Evolutionary conservation across 2,888 invertebrate species (phyloP), one percentile per base, ranked within the genome.

Genomic region (Hofmannophila pseudospretella): DNA sequence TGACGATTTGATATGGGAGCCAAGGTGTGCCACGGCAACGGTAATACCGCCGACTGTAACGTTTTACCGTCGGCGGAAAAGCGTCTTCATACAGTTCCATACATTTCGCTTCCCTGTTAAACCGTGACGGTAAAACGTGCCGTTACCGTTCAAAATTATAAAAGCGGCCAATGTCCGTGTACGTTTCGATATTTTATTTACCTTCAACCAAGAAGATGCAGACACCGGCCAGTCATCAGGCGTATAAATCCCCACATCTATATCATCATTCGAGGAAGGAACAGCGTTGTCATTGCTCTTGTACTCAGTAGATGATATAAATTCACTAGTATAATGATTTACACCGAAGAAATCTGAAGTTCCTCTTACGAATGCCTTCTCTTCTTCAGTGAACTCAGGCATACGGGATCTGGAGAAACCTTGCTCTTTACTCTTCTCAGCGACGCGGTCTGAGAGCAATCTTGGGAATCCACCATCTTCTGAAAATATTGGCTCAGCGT

Each of bases 311-410:
- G 67, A 67, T 0, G 69, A 67, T 5, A 70, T 36, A 2, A 64
- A 20, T 0, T 1, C 51, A 0, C 87, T 66, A 0, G 91, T 89
- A 59, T 94, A 95, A 40, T 91, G 89, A 55, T 94, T 94, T 2
- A 94, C 74, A 1, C 93, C 80, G 10, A 80, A 68, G 55, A 81
- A 85, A 42, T 84, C 84, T 0, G 54, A 45, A 0, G 72, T 11
- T 1, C 84, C 84, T 34, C 53, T 63, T 0, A 67, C 63, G 1
- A 67, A 64, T 0, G 44, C 45, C 5, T 49, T 59, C 60, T 88
- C 87, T 32, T 78, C 70, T 8, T 64, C 54, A 0, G 79, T 75
- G 48, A 88, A 88, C n/a, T 54, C 51, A 0, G 88, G 88, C 30
- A 89, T 51, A 1, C 88, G 67, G 0, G 88, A 88, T 23, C 58